A percentile compares a stretch with the other conserved stretches of the same genome.
Conservation (phyloP, 1,140 invertebrate genomes). For the Gryon sp. region DNA sequence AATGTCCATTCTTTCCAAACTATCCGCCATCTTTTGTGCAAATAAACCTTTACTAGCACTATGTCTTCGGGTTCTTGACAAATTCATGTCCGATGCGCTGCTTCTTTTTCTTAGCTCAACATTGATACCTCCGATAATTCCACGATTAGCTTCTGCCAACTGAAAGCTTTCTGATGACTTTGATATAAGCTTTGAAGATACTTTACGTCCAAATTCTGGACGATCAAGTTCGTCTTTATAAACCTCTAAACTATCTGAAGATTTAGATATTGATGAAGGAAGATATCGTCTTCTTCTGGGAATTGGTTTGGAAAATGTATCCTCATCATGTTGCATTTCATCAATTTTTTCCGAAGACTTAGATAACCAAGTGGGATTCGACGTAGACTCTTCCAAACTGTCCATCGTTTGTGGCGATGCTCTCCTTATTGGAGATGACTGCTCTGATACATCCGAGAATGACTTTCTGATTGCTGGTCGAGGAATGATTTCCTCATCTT, state of each 20-base stretch:
- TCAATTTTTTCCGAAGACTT: constrained; percentile 74
- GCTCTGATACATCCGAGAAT: constrained; percentile 66
- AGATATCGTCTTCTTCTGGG: constrained; percentile 55
- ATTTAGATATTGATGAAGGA: constrained; percentile 72
- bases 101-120: constrained; percentile 70
- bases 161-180: constrained; percentile 77
- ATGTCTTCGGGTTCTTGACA: constrained; percentile 60
- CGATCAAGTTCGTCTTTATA: constrained; percentile 66
- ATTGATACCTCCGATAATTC: background rate
- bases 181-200: constrained; percentile 68
- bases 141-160: constrained; percentile 51
- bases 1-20: constrained; percentile 68
- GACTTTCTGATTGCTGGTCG: constrained; percentile 26
- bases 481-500: constrained; percentile 51
- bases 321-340: constrained; percentile 59
- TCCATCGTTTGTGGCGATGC: constrained; percentile 70
- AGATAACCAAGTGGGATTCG: constrained; percentile 62
- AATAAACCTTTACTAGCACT: constrained; percentile 59
- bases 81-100: constrained; percentile 74
- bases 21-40: constrained; percentile 69
- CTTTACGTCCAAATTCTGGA: constrained; percentile 67
- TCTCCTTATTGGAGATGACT: constrained; percentile 49
- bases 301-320: constrained; percentile 65
- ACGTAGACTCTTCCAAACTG: constrained; percentile 67
- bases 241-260: constrained; percentile 72